Evolutionary conservation across 2,797 vertebrate genomes (phyloP).

Genomic region (Mycteria americana): DNA sequence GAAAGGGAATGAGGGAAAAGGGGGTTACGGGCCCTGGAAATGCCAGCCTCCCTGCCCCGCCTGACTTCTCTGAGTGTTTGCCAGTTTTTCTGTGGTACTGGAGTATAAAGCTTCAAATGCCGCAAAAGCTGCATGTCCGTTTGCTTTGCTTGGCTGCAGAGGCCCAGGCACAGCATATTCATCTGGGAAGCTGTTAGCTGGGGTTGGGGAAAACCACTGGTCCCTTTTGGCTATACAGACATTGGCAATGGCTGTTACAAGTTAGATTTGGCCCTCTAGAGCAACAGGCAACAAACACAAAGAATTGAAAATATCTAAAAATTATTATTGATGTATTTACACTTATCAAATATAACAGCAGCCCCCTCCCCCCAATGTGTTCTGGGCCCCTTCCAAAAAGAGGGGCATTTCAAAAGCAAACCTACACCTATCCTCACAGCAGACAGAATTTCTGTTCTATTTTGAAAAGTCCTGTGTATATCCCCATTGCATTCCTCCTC

Average conservation of each 20-base stretch:
- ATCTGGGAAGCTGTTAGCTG: conserved; percentile 23
- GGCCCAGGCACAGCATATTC: not conserved
- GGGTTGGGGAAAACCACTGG: not conserved
- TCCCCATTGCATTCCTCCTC: not conserved
- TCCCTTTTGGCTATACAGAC: not conserved
- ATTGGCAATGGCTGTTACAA: not conserved
- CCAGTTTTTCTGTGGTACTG: conserved; percentile 12
- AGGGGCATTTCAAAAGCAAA: conserved; percentile 56
- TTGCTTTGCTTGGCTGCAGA: conserved; percentile 55
- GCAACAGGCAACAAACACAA: not conserved
- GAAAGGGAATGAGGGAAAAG: not conserved
- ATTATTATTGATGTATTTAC: conserved; percentile 44
- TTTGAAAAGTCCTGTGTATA: not conserved
- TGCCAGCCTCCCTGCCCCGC: not conserved
- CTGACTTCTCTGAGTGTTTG: not conserved
- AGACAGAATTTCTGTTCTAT: conserved; percentile 27
- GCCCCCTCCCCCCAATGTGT: not conserved
- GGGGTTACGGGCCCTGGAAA: not conserved
- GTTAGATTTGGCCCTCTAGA: not conserved
- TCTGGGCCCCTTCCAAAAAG: conserved; percentile 32
- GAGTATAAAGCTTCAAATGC: not conserved
- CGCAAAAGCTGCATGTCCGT: not conserved
- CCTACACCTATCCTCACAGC: not conserved
- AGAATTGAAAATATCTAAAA: conserved; percentile 39
- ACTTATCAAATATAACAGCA: conserved; percentile 46